Evolutionary conservation across 2,797 vertebrate genomes (phyloP), one percentile per base, ranked within the genome.

Genomic region (Pagetopsis macropterus): DNA sequence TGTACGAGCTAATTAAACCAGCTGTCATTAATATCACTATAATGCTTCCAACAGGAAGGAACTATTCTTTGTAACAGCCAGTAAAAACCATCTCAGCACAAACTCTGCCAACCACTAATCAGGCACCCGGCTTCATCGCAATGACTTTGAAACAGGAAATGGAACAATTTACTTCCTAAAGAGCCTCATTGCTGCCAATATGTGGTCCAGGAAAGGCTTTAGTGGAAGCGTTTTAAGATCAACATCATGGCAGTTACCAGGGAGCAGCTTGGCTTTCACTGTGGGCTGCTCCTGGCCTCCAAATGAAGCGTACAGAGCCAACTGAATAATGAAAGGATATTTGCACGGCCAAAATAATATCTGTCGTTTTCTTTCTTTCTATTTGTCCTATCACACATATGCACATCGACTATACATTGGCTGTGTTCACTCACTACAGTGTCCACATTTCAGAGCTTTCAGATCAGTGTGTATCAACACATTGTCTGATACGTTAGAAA

Each of bases 141-240:
- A 59, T 12, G 70, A 75, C 72, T 65, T 63, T 86, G 72, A 61
- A 85, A 87, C 81, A 87, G 88, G 81, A 85, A 86, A 81, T 71
- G 64, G 78, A 72, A 82, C 72, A 83, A 76, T 86, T 67, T 46
- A 76, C 88, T 87, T 88, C 83, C 84, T 84, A 72, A 85, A 89
- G 75, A 87, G 81, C 71, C 21, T 51, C 70, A 7, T 44, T 16
- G 66, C 73, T 86, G 86, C 84, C 87, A 84, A 60, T 13, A 44
- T 78, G 48, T 56, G 12, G 31, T 75, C 58, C 65, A 81, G 63
- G 79, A 75, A 87, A 76, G 50, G 40, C 56, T 85, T 88, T 84
- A 52, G 78, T 78, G 57, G 75, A 78, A 60, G 70, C 70, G 21
- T 79, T 76, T 84, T 82, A 83, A 86, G 82, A 85, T 84, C 78